Evolutionary conservation across 2,888 invertebrate genomes (phyloP), one percentile per base, ranked within the genome.

Genomic region (Leptinotarsa tumamoca): DNA sequence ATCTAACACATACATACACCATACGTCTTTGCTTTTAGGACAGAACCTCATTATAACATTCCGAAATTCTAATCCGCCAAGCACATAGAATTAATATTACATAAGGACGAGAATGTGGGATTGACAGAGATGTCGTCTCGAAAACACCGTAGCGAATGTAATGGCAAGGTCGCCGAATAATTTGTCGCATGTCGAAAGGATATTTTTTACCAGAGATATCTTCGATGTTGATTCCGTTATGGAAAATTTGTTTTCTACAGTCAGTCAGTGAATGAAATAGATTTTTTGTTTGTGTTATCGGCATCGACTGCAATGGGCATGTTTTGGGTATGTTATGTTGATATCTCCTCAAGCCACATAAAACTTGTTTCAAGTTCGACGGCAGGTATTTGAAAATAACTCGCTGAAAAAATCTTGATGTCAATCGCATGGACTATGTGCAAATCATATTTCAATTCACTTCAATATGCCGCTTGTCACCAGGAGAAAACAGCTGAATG

Each of bases 21-120:
- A 27, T 18, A 54, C 54, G 54, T 58, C 58, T 58, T 23, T 58
- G 58, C 23, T 23, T 23, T 58, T 15, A 23, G 4, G 23, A 58
- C 58, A 58, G 58, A 27, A 17, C 23, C 23, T 23, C 58, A 58
- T 58, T 58, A 23, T 27, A 58, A 21, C 58, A 27, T 21, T 4
- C 58, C 21, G 27, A 58, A 23, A 58, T 58, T 58, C 58, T 15
- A 58, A 58, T 23, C 23, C 58, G 58, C 27, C 58, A 58, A 23
- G 58, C 27, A 58, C 27, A 58, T 58, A 27, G 23, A 58, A 23
- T 58, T 58, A 58, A 58, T 58, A 58, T 23, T 58, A 58, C 21
- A 58, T 58, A 4, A 58, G 4, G 23, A 58, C 4, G 23, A 58
- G 58, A 5, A 58, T 14, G 23, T 23, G 15, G 58, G 14, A 58